Base-by-base conservation (phyloP, 2,888 invertebrate species). In the Spisula solida region DNA sequence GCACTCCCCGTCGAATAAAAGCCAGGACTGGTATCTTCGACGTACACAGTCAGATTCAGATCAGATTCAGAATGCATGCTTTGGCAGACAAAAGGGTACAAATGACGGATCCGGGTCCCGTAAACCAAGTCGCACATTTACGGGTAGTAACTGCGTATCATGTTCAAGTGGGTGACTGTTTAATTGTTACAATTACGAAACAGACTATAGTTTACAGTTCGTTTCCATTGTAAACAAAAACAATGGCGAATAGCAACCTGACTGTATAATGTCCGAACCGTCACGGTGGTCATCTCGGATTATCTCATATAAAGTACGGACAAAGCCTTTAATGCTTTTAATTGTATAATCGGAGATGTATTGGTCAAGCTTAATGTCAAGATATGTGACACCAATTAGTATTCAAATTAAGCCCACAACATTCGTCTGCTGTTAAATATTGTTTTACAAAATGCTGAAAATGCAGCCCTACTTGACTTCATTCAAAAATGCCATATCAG, bases 201-300 rank as follows among this genome's bases (percentile, higher is more conserved):
- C 66, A 82, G 90, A 85, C 90, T 87, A 85, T 31, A 20, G 8
- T 70, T 34, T 29, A 47, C n/a, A 25, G 87, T 90, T 83, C 55
- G 90, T 90, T 81, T 48, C 90, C 82, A 90, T 85, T 90, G 88
- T 90, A 88, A 90, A 88, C 90, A 90, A 88, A 85, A 86, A 87
- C 86, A 89, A 86, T 82, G 75, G 55, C 70, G 60, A 84, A 47
- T 86, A 56, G 87, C 86, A 84, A 86, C 89, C 79, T 56, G 47
- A 56, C 51, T n/a, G 34, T 51, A 66, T 25, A n/a, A 25, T 25
- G 60, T 66, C 60, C 60, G 25, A 4, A 66, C 8, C 12, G 25
- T 66, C 25, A 66, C 60, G 25, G 60, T 66, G 60, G 60, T 12
- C 60, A 66, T 66, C 60, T n/a, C 12, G 25, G 25, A 66, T 66